Conservation (phyloP, 2,113 vertebrate species). For the Rhineura floridana region DNA sequence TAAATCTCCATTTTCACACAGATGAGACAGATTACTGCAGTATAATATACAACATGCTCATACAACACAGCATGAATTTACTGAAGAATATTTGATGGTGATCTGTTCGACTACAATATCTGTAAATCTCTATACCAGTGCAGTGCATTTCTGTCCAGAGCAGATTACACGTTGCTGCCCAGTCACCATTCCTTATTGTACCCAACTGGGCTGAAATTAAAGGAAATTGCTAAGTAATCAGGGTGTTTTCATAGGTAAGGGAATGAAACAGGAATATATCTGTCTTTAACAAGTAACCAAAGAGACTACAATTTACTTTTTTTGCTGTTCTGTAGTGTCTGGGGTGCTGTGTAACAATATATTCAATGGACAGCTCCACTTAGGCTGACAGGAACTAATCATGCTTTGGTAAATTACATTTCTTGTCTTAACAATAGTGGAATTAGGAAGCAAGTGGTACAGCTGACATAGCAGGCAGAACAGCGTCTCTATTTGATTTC, state of each 20-base stretch:
- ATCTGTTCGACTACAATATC: background rate
- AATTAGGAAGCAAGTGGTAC: conserved; percentile 18
- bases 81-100: background rate
- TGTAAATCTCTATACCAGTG: background rate
- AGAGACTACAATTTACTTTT: conserved; percentile 4
- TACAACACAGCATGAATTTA: background rate
- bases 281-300: background rate
- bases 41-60: background rate
- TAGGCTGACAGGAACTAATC: conserved; percentile 21
- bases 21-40: background rate
- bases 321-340: background rate
- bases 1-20: background rate
- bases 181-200: background rate
- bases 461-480: background rate
- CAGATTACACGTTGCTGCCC: background rate
- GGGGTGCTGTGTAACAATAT: background rate
- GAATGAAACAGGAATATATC: background rate
- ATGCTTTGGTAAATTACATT: conserved; percentile 7
- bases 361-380: conserved; percentile 16
- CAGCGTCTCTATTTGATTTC: background rate
- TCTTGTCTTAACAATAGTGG: conserved; percentile 9
- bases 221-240: background rate
- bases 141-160: background rate
- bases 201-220: background rate
- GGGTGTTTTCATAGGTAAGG: background rate